Conservation (phyloP, 2,888 invertebrate species). For the Leptopilina drosophilae region DNA sequence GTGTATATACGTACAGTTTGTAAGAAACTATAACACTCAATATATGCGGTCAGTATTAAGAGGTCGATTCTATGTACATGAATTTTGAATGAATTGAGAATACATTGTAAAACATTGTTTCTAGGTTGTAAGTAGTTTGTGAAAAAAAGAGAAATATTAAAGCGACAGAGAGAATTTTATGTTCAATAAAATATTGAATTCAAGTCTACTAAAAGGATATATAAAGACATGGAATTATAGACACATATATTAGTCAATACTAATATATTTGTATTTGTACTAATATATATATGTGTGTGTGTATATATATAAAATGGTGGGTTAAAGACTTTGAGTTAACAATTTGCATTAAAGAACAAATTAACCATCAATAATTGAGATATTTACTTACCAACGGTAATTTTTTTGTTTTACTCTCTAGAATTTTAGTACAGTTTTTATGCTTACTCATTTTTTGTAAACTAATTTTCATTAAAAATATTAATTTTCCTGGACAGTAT, state of each 20-base stretch:
- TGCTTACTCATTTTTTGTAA: too few species aligned
- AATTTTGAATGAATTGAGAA: conserved; percentile 8
- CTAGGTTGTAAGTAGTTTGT: conserved; percentile 10
- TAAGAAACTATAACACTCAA: background rate
- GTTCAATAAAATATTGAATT: background rate
- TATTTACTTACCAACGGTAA: too few species aligned
- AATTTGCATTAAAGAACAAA: too few species aligned
- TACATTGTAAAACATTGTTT: conserved; percentile 21
- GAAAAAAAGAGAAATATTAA: background rate
- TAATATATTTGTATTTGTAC: background rate
- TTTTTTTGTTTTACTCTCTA: too few species aligned
- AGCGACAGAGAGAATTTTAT: background rate
- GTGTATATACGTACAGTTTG: background rate
- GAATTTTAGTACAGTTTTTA: too few species aligned
- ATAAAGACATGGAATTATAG: background rate
- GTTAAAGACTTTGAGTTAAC: too few species aligned
- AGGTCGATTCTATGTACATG: background rate
- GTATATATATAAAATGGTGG: too few species aligned
- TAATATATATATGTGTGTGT: too few species aligned
- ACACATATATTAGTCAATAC: background rate
- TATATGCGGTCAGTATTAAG: background rate
- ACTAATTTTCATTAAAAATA: too few species aligned
- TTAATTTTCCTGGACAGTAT: too few species aligned
- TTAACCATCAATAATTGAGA: too few species aligned
- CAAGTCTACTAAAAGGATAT: background rate